Evolutionary conservation across 2,113 vertebrate species (phyloP), one percentile per base, ranked within the genome.

Genomic region (Phalacrocorax brasilianus): DNA sequence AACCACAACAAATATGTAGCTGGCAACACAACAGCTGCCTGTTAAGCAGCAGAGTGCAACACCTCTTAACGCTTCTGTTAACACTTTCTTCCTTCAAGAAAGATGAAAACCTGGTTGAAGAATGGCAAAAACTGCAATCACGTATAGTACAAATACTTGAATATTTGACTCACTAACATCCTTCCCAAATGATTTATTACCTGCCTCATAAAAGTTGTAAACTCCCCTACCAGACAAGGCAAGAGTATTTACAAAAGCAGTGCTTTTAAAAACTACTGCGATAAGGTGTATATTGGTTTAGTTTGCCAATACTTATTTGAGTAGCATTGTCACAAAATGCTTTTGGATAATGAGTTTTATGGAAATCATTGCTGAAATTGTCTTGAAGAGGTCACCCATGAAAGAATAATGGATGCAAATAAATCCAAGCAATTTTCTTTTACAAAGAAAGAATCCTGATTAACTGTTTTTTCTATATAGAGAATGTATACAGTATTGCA

Each of bases 301-400:
- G 12, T 67, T 80, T 93, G 74, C 30, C 78, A 71, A 61, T 35
- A 56, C 17, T 50, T 88, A 53, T 12, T 75, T 93, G 40, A 91
- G n/a, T 42, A 89, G 82, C 26, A 61, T 45, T 70, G 66, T 63
- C 12, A 14, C 76, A 94, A 95, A 97, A 96, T 72, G 47, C 52
- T 97, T 95, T 88, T 30, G 67, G 82, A 75, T 95, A 96, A 96
- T 96, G 76, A 95, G 21, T 95, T 98, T 97, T 97, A 96, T 94
- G 89, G 89, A 97, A 97, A 97, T 95, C 32, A 76, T 40, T 65
- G 79, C 65, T 83, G 77, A 96, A 97, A 91, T 74, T 59, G 68
- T 83, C 88, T 81, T 81, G 21, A 91, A 79, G 65, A 75, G 85
- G 62, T 91, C 65, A 90, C 19, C 82, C 52, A n/a, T 66, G 71